Conservation (phyloP, 2,113 vertebrate species). For the Indicator maculatus region DNA sequence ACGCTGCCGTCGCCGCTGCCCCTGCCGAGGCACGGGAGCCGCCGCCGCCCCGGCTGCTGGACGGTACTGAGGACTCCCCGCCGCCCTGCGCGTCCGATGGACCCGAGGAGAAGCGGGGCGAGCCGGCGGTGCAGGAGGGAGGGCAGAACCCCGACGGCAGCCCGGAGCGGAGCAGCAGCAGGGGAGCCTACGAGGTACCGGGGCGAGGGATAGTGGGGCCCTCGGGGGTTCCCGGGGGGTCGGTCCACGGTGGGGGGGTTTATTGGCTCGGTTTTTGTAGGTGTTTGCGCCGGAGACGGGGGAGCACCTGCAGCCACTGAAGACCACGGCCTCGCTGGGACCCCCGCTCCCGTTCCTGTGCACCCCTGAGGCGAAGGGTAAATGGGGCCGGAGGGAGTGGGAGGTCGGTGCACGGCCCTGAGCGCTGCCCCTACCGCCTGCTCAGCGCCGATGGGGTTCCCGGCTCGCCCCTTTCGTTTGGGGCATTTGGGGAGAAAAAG, state of each 20-base stretch:
- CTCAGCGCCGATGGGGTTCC: not conserved
- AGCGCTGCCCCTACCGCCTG: too few relatives aligned
- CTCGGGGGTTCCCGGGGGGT: not conserved
- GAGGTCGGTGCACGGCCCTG: not conserved
- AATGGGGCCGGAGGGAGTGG: not conserved
- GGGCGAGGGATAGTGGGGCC: not conserved
- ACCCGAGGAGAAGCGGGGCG: conserved; percentile 68
- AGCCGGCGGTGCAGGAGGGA: conserved; percentile 67
- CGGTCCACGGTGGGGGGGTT: too few relatives aligned
- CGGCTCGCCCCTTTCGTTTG: not conserved
- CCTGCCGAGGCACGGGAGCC: not conserved
- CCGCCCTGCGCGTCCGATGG: conserved; percentile 32
- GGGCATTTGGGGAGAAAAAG: not conserved
- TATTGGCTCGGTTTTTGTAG: conserved; percentile 71
- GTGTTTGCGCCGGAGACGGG: conserved; percentile 85
- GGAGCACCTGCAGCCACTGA: conserved; percentile 75
- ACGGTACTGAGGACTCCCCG: conserved; percentile 58
- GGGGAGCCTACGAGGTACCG: conserved; percentile 70
- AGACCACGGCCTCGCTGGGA: conserved; percentile 63
- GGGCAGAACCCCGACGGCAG: conserved; percentile 70
- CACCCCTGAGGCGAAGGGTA: conserved; percentile 85
- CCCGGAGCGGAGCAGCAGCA: conserved; percentile 70
- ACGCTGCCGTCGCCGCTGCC: not conserved
- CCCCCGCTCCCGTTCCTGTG: conserved; percentile 77
- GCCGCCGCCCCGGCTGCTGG: conserved; percentile 57